Evolutionary conservation across 1,140 invertebrate genomes (phyloP).

Genomic region (Brachionus asplanchnoidis): DNA sequence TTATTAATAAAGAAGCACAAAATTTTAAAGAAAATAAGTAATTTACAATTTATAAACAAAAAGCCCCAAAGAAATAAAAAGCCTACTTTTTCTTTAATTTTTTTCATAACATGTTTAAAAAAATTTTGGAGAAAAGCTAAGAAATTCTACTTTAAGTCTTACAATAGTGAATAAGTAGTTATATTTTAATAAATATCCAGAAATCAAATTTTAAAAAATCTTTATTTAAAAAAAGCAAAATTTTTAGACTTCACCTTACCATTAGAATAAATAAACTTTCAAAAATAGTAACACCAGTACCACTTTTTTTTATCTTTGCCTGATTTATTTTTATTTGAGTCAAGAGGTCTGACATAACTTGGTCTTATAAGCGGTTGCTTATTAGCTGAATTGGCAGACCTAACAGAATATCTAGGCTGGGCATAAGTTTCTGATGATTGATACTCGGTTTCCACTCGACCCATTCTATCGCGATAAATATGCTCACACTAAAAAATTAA

Average conservation of each 20-base stretch:
- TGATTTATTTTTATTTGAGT: background rate
- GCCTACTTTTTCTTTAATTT: too few species aligned
- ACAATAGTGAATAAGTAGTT: too few species aligned
- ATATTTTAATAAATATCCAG: background rate
- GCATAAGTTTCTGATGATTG: background rate
- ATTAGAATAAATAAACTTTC: background rate
- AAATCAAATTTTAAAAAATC: background rate
- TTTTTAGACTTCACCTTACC: background rate
- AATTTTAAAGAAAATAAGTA: too few species aligned
- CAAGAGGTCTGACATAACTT: background rate
- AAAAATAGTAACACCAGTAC: constrained; percentile 25
- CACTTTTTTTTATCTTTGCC: constrained; percentile 1
- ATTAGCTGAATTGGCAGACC: background rate
- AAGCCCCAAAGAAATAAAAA: too few species aligned
- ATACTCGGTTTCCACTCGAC: background rate
- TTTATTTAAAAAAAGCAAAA: background rate
- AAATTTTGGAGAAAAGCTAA: too few species aligned
- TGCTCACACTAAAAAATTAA: background rate
- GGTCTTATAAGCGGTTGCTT: background rate
- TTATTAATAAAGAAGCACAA: too few species aligned
- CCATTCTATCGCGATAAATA: background rate
- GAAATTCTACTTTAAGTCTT: too few species aligned
- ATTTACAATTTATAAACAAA: too few species aligned
- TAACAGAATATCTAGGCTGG: background rate
- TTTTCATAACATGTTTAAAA: too few species aligned